Base-by-base conservation (phyloP, 2,888 invertebrate species). In the Augiades crinisus region DNA sequence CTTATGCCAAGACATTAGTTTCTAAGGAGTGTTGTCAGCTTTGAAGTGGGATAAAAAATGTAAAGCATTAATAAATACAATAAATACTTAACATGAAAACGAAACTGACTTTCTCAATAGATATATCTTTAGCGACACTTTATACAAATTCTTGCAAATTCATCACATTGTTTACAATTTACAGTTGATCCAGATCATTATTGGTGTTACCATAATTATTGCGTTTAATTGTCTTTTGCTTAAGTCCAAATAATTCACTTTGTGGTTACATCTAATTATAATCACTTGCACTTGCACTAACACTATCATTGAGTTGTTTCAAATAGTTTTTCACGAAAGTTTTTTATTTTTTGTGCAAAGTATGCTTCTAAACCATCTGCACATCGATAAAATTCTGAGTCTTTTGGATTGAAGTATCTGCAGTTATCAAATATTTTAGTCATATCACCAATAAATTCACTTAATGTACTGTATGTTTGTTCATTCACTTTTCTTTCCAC, bases 371-470 rank as follows among this genome's bases (percentile, higher is more conserved):
- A 91, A 47, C 96, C 95, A 79, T 98, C 98, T 14, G 99, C 99
- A 90, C 98, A 98, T 72, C 98, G 95, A 89, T 96, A 98, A 88
- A 98, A 98, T 57, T 97, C 96, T 12, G 98, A 97, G 80, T 98
- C 98, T 74, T 96, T 95, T 54, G 98, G 96, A 88, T 99, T 99
- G 89, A 98, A 99, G 78, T 97, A 97, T 62, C 99, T 95, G 91
- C 99, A 99, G 88, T 99, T 99, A 90, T 99, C 98, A 86, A 99
- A 99, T 75, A 99, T 98, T 88, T 98, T 97, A 58, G 97, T 98
- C 94, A 99, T 97, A 81, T 99, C 99, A 77, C 97, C 97, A 73
- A 98, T 96, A 83, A 99, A 98, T 77, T 99, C 98, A 78, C 96
- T 95, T 65, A 99, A 91, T 76, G 94, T 95, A 72, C 93, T 94